Conservation (phyloP, 64 coral and sea anemone species). For the Dendrophyllia cribrosa region DNA sequence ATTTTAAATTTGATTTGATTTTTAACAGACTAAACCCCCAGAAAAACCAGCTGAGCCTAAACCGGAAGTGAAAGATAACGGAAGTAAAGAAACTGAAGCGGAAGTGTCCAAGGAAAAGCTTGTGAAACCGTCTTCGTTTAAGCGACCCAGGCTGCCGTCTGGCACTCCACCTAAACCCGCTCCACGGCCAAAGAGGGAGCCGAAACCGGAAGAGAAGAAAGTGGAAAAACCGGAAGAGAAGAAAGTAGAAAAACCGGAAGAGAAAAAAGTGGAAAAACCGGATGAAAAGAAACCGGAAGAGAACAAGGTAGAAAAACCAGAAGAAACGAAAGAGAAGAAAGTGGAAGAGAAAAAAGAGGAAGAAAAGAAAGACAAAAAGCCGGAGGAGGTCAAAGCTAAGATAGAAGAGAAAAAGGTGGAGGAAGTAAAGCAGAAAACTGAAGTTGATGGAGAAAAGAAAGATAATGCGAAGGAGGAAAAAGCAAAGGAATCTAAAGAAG, state of each 20-base stretch:
- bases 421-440: neutral
- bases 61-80: neutral
- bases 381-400: neutral
- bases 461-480: neutral
- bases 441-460: constrained; percentile 6
- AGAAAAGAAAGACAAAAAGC: neutral
- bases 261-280: neutral
- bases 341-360: neutral
- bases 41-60: constrained; percentile 29
- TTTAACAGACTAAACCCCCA: constrained; percentile 7
- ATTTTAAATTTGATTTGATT: neutral
- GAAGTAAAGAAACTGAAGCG: neutral
- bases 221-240: constrained; percentile 19
- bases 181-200: constrained; percentile 12
- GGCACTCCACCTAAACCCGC: constrained; percentile 38
- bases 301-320: neutral
- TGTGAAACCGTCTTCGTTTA: constrained; percentile 59
- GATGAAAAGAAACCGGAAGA: neutral
- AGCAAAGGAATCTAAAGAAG: neutral
- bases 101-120: constrained; percentile 46
- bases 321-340: neutral
- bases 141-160: constrained; percentile 32
- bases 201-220: neutral
- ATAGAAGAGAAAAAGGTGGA: neutral
- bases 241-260: constrained; percentile 20